Evolutionary conservation across 1,140 invertebrate genomes (phyloP).

Genomic region (Pollicipes pollicipes): DNA sequence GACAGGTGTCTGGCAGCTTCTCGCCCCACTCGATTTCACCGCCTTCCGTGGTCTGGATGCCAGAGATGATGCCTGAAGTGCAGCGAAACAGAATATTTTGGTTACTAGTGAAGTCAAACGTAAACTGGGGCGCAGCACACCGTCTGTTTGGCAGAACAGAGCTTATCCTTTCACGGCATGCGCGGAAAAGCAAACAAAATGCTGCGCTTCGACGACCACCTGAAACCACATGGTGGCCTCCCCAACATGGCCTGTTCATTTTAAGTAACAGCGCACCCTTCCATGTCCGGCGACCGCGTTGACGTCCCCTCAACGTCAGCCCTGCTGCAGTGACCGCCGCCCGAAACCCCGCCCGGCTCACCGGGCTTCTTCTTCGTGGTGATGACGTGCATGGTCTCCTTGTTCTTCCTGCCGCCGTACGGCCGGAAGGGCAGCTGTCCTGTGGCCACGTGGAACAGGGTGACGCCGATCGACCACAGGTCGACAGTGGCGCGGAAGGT

Average conservation of each 20-base stretch:
- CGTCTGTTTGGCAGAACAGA: too few relatives aligned
- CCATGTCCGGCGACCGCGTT: too few relatives aligned
- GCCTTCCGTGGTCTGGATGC: constrained; percentile 72
- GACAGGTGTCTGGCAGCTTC: constrained; percentile 68
- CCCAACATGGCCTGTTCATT: too few relatives aligned
- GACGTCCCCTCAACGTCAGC: too few relatives aligned
- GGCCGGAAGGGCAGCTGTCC: constrained; percentile 84
- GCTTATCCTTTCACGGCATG: too few relatives aligned
- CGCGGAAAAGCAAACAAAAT: too few relatives aligned
- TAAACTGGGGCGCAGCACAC: too few relatives aligned
- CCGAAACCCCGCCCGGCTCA: constrained; percentile 22
- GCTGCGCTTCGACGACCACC: too few relatives aligned
- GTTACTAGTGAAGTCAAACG: too few relatives aligned
- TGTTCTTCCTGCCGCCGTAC: constrained; percentile 82
- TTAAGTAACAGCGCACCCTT: too few relatives aligned
- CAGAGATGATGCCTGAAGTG: constrained; percentile 48
- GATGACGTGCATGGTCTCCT: constrained; percentile 88
- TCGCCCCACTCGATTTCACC: constrained; percentile 80
- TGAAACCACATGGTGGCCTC: too few relatives aligned
- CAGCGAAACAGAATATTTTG: not conserved
- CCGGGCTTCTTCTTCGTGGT: constrained; percentile 84
- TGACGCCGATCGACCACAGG: constrained; percentile 90
- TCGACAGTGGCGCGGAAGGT: constrained; percentile 85
- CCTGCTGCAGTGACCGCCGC: too few relatives aligned
- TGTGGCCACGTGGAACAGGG: constrained; percentile 88